phyloP scores from a whole-genome alignment of 2,797 vertebrate genomes.

The Peromyscus attwateri region DNA sequence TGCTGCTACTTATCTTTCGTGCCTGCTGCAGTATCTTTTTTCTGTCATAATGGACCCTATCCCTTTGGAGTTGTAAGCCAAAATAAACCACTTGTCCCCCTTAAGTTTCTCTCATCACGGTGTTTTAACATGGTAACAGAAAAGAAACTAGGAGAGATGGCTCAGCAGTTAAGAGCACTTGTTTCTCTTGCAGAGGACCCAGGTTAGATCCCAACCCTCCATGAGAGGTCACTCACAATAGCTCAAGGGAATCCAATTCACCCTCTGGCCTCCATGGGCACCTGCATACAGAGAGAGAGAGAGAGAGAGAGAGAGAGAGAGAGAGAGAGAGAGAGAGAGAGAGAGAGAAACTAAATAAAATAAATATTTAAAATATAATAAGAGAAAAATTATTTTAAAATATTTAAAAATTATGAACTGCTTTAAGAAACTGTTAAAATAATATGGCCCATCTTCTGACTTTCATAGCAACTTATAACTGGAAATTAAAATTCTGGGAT shows the following conservation, averaged over 20 bases:
- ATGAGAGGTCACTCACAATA: neutral
- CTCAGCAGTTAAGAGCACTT: neutral
- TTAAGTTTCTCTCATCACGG: neutral
- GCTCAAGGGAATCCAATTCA: neutral
- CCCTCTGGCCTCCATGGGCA: neutral
- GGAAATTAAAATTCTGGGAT: neutral
- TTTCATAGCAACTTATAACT: neutral
- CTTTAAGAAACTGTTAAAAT: neutral
- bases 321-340: too few relatives aligned
- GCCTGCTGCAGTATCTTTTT: neutral
- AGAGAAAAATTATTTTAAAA: neutral
- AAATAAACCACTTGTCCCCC: neutral
- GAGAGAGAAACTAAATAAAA: neutral
- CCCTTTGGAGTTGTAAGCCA: neutral
- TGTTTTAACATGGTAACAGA: neutral
- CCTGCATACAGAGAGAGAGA: neutral
- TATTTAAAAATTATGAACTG: neutral
- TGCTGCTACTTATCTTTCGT: neutral
- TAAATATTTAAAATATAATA: neutral
- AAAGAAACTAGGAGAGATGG: neutral
- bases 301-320: too few relatives aligned
- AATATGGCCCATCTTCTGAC: neutral
- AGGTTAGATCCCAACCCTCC: too few relatives aligned
- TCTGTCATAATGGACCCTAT: neutral
- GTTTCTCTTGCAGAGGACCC: neutral